Evolutionary conservation across 92 coral and sea anemone genomes (phyloP).

Genomic region (Phenganax subtilis): DNA sequence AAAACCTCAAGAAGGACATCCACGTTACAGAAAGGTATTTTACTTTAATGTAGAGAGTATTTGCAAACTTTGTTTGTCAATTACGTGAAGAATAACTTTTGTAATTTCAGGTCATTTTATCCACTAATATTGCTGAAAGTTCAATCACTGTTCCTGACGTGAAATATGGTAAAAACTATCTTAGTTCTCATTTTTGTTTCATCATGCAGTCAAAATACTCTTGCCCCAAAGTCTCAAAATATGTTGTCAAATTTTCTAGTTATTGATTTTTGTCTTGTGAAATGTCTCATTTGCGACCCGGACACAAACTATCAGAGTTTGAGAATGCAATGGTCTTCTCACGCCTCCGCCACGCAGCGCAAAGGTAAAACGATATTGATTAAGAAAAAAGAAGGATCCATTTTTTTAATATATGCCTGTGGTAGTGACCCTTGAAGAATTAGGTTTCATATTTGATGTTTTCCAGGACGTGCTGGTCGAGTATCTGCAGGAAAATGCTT

Average conservation of each 20-base stretch:
- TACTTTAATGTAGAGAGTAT: no score
- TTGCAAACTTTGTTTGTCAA: neutral
- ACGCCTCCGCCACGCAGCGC: constrained; percentile 77
- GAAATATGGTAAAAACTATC: constrained; percentile 64
- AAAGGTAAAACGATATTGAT: constrained; percentile 53
- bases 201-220: no score
- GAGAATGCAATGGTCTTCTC: constrained; percentile 82
- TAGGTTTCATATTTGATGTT: neutral
- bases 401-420: no score
- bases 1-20: constrained; percentile 29
- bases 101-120: constrained; percentile 64
- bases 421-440: neutral
- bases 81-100: neutral
- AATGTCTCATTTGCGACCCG: constrained; percentile 75
- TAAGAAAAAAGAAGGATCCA: no score
- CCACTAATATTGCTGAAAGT: constrained; percentile 98
- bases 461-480: constrained; percentile 96
- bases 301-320: constrained; percentile 89
- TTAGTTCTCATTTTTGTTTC: neutral
- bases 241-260: constrained; percentile 44
- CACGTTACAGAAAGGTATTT: constrained; percentile 60
- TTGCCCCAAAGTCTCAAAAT: no score
- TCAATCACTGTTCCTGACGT: constrained; percentile 97
- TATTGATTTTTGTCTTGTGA: constrained; percentile 87
- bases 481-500: constrained; percentile 86